These are phyloP conservation scores for Paraescarpia echinospica DNA, from an alignment of 1,140 invertebrate species.

Conservation along the genomic window DNA sequence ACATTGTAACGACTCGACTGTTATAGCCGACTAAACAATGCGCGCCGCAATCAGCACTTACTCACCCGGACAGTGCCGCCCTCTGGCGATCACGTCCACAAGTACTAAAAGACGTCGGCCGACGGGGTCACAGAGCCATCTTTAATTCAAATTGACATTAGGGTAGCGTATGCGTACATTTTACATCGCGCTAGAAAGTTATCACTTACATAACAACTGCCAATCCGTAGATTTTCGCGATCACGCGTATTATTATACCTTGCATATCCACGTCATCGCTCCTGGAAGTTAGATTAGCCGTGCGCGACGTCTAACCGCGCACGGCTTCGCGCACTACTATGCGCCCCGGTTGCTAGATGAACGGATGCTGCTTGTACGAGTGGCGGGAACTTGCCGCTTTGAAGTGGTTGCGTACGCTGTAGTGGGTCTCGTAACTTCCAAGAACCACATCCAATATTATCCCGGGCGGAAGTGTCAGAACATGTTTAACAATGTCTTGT, in stretches of 20 bases:
- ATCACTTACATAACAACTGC: neutral
- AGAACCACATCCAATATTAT: neutral
- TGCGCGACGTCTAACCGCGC: neutral
- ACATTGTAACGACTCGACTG: neutral
- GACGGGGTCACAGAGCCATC: neutral
- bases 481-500: neutral
- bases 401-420: neutral
- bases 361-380: neutral
- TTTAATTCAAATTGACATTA: neutral
- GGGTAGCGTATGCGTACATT: neutral
- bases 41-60: neutral
- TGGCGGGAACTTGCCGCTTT: neutral
- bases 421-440: neutral
- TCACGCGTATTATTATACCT: neutral
- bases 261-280: neutral
- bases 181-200: neutral
- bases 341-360: neutral
- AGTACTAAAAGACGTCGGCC: neutral
- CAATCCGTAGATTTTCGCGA: neutral
- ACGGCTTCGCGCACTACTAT: neutral
- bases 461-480: neutral
- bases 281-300: neutral
- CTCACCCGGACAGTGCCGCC: neutral
- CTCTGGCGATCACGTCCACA: neutral
- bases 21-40: neutral